Evolutionary conservation across 2,113 vertebrate genomes (phyloP).

Genomic region (Platysternon megacephalum): DNA sequence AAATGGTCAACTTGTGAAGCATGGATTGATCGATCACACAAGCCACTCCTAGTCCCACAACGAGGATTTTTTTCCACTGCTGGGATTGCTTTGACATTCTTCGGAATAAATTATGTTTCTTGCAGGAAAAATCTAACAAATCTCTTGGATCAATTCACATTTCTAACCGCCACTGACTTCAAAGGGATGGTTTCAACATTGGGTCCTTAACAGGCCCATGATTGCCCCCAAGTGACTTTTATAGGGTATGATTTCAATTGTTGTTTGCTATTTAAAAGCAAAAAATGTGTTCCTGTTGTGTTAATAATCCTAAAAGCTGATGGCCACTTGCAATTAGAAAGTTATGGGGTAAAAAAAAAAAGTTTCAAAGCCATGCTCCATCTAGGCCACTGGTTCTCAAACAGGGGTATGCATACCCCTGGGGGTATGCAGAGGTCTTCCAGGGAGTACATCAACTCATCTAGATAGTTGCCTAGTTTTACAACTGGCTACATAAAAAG

Average conservation of each 20-base stretch:
- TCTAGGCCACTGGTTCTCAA: neutral
- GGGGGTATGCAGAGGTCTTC: neutral
- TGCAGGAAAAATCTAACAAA: neutral
- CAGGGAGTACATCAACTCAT: neutral
- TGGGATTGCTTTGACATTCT: neutral
- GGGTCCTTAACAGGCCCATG: neutral
- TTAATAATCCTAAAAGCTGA: neutral
- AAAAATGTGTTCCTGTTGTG: neutral
- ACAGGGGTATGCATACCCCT: neutral
- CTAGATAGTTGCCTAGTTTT: neutral
- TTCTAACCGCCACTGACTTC: neutral
- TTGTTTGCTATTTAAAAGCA: neutral
- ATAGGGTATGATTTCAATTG: neutral
- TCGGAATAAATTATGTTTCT: neutral
- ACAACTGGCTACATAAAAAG: neutral
- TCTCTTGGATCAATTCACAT: neutral
- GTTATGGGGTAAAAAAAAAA: neutral
- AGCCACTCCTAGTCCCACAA: neutral
- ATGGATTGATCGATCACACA: neutral
- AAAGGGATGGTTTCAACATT: neutral
- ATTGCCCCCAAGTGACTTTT: neutral
- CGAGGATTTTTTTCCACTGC: neutral
- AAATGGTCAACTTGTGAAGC: neutral
- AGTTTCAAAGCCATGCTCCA: neutral
- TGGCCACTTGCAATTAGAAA: neutral